phyloP scores from a whole-genome alignment of 1,140 invertebrate genomes.

The Pteromalus puparum region DNA sequence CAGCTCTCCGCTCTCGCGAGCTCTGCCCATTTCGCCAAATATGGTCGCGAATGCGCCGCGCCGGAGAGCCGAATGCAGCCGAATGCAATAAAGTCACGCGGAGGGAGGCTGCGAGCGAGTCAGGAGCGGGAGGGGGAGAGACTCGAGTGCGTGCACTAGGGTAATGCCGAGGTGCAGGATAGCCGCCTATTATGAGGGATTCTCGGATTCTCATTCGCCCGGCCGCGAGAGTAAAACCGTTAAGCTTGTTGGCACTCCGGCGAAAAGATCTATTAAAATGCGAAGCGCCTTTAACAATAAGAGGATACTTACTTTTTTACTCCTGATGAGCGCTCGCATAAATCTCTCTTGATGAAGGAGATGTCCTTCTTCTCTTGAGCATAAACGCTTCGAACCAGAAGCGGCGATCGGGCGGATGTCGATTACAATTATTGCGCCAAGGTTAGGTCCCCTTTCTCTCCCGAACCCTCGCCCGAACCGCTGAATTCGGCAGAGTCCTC shows the following conservation, averaged over 20 bases:
- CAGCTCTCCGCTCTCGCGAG: background rate
- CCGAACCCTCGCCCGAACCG: background rate
- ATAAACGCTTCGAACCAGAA: background rate
- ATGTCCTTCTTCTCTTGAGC: too few species aligned
- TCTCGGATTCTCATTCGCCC: too few species aligned
- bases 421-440: background rate
- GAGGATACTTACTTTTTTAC: background rate
- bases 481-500: background rate
- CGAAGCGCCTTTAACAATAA: background rate
- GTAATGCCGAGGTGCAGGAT: background rate
- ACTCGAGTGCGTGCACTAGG: background rate
- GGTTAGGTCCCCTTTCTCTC: background rate
- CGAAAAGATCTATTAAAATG: background rate
- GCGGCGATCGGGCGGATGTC: background rate
- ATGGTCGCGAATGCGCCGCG: conserved; percentile 35
- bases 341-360: too few species aligned
- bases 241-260: background rate
- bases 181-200: background rate
- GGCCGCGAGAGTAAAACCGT: background rate
- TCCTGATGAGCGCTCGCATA: background rate
- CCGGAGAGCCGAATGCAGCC: background rate
- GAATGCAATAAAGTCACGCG: conserved; percentile 26
- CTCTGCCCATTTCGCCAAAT: conserved; percentile 47
- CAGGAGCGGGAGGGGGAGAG: background rate
- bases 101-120: conserved; percentile 22